These are phyloP conservation scores for Gymnothorax reevesii DNA, from an alignment of 2,797 vertebrate genomes.

Conservation along the genomic window DNA sequence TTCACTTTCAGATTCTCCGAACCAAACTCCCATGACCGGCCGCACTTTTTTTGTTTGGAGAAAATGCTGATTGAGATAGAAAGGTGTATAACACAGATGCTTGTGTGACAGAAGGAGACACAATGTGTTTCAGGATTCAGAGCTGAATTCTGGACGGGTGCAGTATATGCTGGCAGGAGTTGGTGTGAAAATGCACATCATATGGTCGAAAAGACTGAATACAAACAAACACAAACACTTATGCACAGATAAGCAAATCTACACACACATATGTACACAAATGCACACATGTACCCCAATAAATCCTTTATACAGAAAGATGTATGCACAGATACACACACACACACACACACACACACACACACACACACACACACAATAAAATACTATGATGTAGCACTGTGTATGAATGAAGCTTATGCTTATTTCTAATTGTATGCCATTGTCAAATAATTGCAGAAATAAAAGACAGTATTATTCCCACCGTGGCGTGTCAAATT, in stretches of 20 bases:
- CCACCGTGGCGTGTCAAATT: neutral
- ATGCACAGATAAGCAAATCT: neutral
- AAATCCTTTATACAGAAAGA: conserved; percentile 19
- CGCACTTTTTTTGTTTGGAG: conserved; percentile 53
- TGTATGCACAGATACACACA: conserved; percentile 28
- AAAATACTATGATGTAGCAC: neutral
- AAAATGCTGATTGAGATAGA: conserved; percentile 77
- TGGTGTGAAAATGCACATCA: conserved; percentile 64
- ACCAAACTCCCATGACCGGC: conserved; percentile 12
- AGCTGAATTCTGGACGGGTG: conserved; percentile 70
- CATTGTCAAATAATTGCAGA: no score
- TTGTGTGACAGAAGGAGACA: conserved; percentile 74
- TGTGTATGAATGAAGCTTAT: neutral
- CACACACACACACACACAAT: neutral
- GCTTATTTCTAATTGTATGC: no score
- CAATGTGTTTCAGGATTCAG: conserved; percentile 71
- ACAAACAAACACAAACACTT: conserved; percentile 5
- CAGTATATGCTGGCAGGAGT: conserved; percentile 63
- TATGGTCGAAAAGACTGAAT: conserved; percentile 44
- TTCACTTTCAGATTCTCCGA: neutral
- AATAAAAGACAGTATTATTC: neutral
- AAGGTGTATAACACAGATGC: conserved; percentile 75
- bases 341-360: conserved; percentile 4
- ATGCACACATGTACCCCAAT: conserved; percentile 31
- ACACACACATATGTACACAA: neutral